Percentiles rank a stretch among this genome's conserved stretches.
Conservation (phyloP, 2,888 invertebrate species). For the Anarsia innoxiella region DNA sequence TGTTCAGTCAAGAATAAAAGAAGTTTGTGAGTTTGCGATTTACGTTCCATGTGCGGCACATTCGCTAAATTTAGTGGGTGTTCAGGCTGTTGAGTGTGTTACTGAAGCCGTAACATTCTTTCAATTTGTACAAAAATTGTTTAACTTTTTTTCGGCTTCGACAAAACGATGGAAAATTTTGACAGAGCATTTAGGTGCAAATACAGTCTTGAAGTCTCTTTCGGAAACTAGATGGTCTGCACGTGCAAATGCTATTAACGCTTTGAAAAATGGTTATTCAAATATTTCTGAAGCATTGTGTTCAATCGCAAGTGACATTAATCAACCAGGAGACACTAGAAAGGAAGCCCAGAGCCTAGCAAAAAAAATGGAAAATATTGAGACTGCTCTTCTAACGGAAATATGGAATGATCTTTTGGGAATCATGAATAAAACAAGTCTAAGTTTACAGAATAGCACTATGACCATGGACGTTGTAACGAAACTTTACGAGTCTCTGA, state of each 20-base stretch:
- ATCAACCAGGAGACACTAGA: slow-evolving; percentile 25
- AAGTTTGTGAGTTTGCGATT: slow-evolving; percentile 22
- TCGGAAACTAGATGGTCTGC: slow-evolving; percentile 28
- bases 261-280: slow-evolving; percentile 21
- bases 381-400: slow-evolving; percentile 23
- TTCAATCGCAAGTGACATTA: slow-evolving; percentile 21
- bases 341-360: slow-evolving; percentile 19
- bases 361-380: slow-evolving; percentile 21
- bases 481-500: slow-evolving; percentile 21
- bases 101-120: slow-evolving; percentile 24
- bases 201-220: slow-evolving; percentile 23
- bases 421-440: slow-evolving; percentile 24
- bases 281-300: slow-evolving; percentile 24
- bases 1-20: slow-evolving; percentile 24
- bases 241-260: slow-evolving; percentile 24
- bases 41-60: slow-evolving; percentile 27
- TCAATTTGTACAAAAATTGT: slow-evolving; percentile 23
- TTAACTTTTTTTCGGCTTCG: slow-evolving; percentile 22
- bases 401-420: slow-evolving; percentile 21
- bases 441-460: slow-evolving; percentile 23
- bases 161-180: slow-evolving; percentile 18
- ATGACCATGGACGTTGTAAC: slow-evolving; percentile 23
- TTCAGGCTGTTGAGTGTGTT: slow-evolving; percentile 12
- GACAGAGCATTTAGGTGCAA: slow-evolving; percentile 22
- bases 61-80: slow-evolving; percentile 27